Percentiles rank a stretch among this genome's conserved stretches.
Conservation (phyloP, 1,140 invertebrate genomes). For the Hylyphantes graminicola region DNA sequence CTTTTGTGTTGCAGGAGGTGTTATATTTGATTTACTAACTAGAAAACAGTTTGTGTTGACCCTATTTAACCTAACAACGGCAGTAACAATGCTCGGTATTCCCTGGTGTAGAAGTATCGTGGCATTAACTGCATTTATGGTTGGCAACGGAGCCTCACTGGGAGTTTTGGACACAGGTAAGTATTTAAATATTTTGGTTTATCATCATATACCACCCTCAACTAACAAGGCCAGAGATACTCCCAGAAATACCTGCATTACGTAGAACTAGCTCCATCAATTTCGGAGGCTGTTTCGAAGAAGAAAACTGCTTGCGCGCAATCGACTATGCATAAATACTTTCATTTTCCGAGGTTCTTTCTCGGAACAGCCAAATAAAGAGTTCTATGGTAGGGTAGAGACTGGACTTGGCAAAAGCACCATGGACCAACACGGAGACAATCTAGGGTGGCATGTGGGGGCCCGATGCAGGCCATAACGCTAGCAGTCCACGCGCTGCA, state of each 20-base stretch:
- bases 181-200: too few species aligned
- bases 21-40: slow-evolving; percentile 30
- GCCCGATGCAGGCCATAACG: too few species aligned
- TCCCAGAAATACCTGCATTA: not conserved
- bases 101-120: slow-evolving; percentile 46
- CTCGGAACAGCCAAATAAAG: not conserved
- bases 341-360: not conserved
- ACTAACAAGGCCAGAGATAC: not conserved
- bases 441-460: too few species aligned
- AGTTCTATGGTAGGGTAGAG: too few species aligned
- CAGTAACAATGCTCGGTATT: slow-evolving; percentile 19
- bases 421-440: too few species aligned
- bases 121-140: not conserved
- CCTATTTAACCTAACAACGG: not conserved
- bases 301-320: not conserved
- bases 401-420: too few species aligned
- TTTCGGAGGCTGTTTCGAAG: not conserved
- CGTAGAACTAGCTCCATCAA: not conserved
- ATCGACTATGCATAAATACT: not conserved
- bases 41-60: slow-evolving; percentile 8
- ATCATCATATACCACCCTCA: too few species aligned
- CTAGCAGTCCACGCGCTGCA: too few species aligned
- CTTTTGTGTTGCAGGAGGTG: slow-evolving; percentile 29
- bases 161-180: slow-evolving; percentile 40
- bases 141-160: not conserved